Evolutionary conservation across 2,113 vertebrate species (phyloP).

Genomic region (Zosterops hypoxanthus): DNA sequence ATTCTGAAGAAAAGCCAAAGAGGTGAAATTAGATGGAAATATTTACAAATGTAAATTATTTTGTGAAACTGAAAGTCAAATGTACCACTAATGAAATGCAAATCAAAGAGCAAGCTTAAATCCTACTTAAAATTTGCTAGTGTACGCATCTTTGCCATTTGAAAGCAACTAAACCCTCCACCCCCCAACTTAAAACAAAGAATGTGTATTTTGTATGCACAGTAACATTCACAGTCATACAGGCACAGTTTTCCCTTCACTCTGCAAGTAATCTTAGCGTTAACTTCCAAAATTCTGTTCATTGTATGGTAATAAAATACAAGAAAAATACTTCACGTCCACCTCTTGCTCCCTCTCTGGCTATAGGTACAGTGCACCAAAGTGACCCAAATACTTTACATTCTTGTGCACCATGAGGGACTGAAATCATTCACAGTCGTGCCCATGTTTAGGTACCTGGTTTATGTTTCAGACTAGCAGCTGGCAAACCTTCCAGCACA

Average conservation of each 20-base stretch:
- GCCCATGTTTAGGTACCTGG: not conserved
- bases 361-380: not conserved
- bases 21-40: not conserved
- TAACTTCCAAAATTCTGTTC: conserved; percentile 11
- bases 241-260: not conserved
- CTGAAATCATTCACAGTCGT: not conserved
- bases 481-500: conserved; percentile 10
- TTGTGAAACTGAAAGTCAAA: not conserved
- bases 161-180: not conserved
- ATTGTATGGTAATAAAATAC: not conserved
- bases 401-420: not conserved
- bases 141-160: not conserved
- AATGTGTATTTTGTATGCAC: not conserved
- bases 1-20: not conserved
- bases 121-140: not conserved
- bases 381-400: not conserved
- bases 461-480: not conserved
- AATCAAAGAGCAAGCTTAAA: not conserved
- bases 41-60: not conserved
- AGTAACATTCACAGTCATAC: not conserved
- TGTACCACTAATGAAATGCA: not conserved
- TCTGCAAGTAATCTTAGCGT: not conserved
- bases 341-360: not conserved
- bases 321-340: conserved; percentile 18
- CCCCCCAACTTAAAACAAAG: not conserved